Conservation (phyloP, 2,888 invertebrate genomes). For the Clepsis dumicolana region DNA sequence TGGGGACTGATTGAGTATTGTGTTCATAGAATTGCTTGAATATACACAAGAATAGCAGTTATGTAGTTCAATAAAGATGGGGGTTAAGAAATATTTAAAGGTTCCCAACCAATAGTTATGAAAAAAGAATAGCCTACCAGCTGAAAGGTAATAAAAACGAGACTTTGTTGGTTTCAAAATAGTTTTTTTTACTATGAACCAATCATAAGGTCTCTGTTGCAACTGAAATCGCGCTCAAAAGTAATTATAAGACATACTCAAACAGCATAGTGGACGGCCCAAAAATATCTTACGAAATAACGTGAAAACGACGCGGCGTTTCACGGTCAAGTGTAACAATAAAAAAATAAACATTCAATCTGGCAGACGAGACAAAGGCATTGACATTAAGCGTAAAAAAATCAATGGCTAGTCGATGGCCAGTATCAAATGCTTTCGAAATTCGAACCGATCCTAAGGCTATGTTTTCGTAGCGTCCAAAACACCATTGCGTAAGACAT, state of each 20-base stretch:
- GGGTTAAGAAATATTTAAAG: neutral
- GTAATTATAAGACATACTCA: neutral
- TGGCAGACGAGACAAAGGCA: conserved; percentile 74
- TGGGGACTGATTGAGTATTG: no score
- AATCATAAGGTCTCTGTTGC: neutral
- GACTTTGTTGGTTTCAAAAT: neutral
- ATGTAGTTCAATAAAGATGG: no score
- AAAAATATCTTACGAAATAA: conserved; percentile 24
- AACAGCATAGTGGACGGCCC: conserved; percentile 7
- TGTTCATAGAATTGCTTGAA: no score
- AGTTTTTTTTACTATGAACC: neutral
- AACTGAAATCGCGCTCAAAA: neutral
- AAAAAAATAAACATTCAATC: conserved; percentile 72
- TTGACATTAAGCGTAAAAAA: conserved; percentile 70
- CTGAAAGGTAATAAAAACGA: neutral
- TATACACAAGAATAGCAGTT: no score
- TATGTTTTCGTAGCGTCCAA: conserved; percentile 49
- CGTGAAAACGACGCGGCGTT: conserved; percentile 52
- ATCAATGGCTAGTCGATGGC: conserved; percentile 65
- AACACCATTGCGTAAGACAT: conserved; percentile 79
- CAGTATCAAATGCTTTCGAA: conserved; percentile 38
- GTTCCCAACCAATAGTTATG: neutral
- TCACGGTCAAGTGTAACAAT: conserved; percentile 82
- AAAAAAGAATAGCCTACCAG: neutral
- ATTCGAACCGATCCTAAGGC: conserved; percentile 20